These are phyloP conservation scores for Mythimna impura DNA, from an alignment of 2,888 invertebrate genomes.

Conservation along the genomic window DNA sequence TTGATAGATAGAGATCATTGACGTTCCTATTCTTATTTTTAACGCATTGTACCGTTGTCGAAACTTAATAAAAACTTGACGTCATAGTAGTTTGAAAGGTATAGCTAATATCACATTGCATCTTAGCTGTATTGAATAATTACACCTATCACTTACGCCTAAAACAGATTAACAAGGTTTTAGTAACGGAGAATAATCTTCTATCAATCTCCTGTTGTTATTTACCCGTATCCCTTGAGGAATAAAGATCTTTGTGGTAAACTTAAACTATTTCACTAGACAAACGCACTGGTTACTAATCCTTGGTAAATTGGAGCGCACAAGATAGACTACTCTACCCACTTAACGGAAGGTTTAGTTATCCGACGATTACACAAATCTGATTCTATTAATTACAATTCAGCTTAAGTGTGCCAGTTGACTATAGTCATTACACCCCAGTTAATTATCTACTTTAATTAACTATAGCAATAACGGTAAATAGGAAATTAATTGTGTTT, in stretches of 20 bases:
- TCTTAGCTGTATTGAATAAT: background rate
- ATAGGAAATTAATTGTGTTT: constrained; percentile 40
- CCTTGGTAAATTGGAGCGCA: constrained; percentile 60
- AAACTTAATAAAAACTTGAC: background rate
- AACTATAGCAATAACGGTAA: constrained; percentile 37
- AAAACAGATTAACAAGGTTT: background rate
- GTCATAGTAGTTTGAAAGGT: background rate
- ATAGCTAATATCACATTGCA: background rate
- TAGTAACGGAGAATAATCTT: background rate
- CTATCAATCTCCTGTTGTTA: background rate
- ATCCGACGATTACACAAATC: constrained; percentile 58
- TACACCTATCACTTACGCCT: background rate
- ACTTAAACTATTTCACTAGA: constrained; percentile 29
- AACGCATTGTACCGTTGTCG: too few relatives aligned
- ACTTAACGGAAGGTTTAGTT: constrained; percentile 57
- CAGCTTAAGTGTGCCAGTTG: constrained; percentile 53
- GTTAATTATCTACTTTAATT: constrained; percentile 51
- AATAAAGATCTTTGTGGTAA: constrained; percentile 12
- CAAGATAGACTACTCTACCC: constrained; percentile 50
- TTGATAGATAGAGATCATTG: too few relatives aligned
- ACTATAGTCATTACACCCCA: constrained; percentile 53
- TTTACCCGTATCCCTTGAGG: background rate
- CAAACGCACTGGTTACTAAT: constrained; percentile 50
- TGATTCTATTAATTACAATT: constrained; percentile 58
- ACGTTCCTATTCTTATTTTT: too few relatives aligned